These are phyloP conservation scores for Holocentrus rufus DNA, from an alignment of 2,797 vertebrate genomes.

Conservation along the genomic window DNA sequence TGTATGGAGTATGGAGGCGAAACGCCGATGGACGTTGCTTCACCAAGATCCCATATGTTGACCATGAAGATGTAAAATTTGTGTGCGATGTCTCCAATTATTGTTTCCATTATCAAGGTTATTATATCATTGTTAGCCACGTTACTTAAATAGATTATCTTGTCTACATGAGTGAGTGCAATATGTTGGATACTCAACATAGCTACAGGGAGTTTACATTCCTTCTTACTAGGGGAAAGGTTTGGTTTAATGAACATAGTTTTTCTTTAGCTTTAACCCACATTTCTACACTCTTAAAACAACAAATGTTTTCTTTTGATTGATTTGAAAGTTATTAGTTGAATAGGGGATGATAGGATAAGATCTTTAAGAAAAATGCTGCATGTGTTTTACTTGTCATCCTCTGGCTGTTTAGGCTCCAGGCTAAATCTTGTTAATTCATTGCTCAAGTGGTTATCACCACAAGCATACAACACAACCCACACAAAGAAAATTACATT, in stretches of 20 bases:
- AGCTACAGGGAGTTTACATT: background rate
- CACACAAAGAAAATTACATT: background rate
- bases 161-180: background rate
- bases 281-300: background rate
- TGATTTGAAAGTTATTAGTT: background rate
- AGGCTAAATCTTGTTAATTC: too few species aligned
- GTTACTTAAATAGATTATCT: background rate
- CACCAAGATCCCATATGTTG: conserved; percentile 11
- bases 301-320: background rate
- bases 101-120: background rate
- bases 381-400: too few species aligned
- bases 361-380: too few species aligned
- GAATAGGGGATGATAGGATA: background rate
- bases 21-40: conserved; percentile 44
- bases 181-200: background rate
- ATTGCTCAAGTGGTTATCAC: too few species aligned
- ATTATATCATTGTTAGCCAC: background rate
- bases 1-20: conserved; percentile 68
- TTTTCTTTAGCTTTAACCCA: background rate
- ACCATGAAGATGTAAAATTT: background rate
- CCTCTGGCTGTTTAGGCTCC: too few species aligned
- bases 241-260: background rate
- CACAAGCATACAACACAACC: background rate
- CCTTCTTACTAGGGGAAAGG: background rate
- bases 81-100: background rate